Evolutionary conservation across 2,797 vertebrate genomes (phyloP).

Genomic region (Eulemur coronatus): DNA sequence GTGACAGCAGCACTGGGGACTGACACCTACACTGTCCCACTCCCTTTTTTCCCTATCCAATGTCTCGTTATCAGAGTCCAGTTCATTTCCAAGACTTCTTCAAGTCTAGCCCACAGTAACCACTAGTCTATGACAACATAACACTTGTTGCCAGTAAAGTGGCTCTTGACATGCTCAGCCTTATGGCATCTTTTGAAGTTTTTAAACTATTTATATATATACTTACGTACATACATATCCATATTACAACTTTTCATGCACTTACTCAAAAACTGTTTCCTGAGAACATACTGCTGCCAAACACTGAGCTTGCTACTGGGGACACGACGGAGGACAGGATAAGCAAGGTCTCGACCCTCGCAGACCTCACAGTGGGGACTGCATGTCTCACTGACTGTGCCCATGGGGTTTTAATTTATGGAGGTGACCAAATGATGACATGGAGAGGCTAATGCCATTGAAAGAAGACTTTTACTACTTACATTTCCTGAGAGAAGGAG

Average conservation of each 20-base stretch:
- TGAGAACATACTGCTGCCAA: not conserved
- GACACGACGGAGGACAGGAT: not conserved
- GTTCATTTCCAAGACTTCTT: not conserved
- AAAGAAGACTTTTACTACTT: not conserved
- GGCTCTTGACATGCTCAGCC: not conserved
- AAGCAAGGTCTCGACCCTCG: not conserved
- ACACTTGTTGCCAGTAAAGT: not conserved
- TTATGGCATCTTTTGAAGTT: not conserved
- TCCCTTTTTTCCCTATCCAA: too few species aligned
- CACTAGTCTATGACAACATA: not conserved
- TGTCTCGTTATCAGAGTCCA: not conserved
- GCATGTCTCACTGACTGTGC: not conserved
- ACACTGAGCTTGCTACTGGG: not conserved
- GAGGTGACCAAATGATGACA: not conserved
- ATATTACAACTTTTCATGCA: not conserved
- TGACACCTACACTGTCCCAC: not conserved
- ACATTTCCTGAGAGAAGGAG: not conserved
- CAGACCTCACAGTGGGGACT: not conserved
- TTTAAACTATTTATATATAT: not conserved
- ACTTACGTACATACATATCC: too few species aligned
- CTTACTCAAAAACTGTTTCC: not conserved
- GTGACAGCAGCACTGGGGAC: not conserved
- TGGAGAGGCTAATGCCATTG: not conserved
- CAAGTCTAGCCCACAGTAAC: not conserved
- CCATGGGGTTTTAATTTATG: not conserved